phyloP scores from a whole-genome alignment of 2,888 invertebrate genomes.

The Pantelozetes paolii region DNA sequence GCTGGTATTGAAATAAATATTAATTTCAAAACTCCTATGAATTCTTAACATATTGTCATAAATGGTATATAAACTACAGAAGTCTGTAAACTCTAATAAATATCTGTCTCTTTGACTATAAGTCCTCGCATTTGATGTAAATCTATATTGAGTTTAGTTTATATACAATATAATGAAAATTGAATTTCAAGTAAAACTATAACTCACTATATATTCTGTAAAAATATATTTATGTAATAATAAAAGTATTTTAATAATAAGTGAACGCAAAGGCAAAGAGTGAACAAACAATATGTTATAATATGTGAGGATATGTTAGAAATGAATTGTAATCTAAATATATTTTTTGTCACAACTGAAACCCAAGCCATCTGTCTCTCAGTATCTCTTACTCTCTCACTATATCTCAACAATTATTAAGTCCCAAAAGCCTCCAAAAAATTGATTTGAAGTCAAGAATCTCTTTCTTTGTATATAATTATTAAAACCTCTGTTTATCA shows the following conservation, averaged over 20 bases:
- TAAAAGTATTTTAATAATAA: slow-evolving; percentile 8
- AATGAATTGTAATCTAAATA: too few relatives aligned
- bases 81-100: slow-evolving; percentile 21
- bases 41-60: slow-evolving; percentile 16
- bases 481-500: slow-evolving; percentile 21
- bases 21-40: not conserved
- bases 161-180: not conserved
- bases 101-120: slow-evolving; percentile 9
- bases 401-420: slow-evolving; percentile 29
- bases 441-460: slow-evolving; percentile 1
- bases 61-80: too few relatives aligned
- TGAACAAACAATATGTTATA: not conserved
- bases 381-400: too few relatives aligned
- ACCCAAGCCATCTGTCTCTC: slow-evolving; percentile 23
- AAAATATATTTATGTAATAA: not conserved
- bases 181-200: not conserved
- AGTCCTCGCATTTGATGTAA: not conserved
- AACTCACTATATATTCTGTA: not conserved
- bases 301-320: too few relatives aligned
- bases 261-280: not conserved
- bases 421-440: slow-evolving; percentile 1
- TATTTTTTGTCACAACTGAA: not conserved
- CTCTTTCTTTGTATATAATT: slow-evolving; percentile 19
- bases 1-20: slow-evolving; percentile 8
- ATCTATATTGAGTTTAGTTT: slow-evolving; percentile 12